phyloP scores from a whole-genome alignment of 1,140 invertebrate genomes.

The Papilio machaon region DNA sequence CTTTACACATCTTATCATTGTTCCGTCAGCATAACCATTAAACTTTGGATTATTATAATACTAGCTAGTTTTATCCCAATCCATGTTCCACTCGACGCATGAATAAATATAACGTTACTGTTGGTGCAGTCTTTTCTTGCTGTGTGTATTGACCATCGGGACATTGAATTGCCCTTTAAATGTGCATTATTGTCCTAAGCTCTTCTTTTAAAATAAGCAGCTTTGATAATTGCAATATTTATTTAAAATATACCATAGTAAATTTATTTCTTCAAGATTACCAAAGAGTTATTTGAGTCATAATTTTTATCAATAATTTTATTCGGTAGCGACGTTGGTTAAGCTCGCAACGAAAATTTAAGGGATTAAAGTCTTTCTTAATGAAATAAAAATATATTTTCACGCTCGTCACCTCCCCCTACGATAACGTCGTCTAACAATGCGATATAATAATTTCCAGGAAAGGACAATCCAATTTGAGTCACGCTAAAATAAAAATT shows the following conservation, averaged over 20 bases:
- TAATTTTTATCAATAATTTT: conserved; percentile 32
- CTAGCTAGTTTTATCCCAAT: background rate
- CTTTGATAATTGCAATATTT: no score
- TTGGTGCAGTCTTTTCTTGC: no score
- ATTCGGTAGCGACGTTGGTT: conserved; percentile 28
- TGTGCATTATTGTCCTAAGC: no score
- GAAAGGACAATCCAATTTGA: conserved; percentile 11
- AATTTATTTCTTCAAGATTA: conserved; percentile 3
- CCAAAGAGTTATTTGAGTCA: background rate
- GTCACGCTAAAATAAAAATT: conserved; percentile 35
- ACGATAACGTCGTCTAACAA: conserved; percentile 35
- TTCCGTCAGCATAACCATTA: background rate
- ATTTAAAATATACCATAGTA: background rate
- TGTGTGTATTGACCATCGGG: no score
- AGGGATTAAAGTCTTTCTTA: conserved; percentile 34
- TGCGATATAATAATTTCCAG: conserved; percentile 35
- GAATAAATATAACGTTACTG: no score
- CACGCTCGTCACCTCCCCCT: conserved; percentile 33
- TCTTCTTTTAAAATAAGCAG: no score
- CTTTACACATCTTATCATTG: conserved; percentile 30
- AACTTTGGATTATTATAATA: background rate
- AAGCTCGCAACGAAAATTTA: conserved; percentile 32
- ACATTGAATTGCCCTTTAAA: no score
- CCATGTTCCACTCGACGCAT: no score
- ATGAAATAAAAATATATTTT: conserved; percentile 39